Evolutionary conservation across 1,140 invertebrate species (phyloP).

Genomic region (Sesamia nonagrioides): DNA sequence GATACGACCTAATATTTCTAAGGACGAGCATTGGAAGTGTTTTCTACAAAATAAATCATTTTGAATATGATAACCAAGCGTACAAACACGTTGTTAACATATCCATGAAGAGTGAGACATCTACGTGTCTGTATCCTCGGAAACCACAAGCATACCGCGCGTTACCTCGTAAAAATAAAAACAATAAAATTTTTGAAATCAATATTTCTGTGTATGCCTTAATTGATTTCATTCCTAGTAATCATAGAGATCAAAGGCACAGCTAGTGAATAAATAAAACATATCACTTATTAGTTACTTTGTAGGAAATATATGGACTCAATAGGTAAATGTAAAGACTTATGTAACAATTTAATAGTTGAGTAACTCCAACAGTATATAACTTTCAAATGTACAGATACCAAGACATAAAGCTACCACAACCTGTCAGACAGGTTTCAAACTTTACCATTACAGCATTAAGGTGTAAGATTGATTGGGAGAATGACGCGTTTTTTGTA

Average conservation of each 20-base stretch:
- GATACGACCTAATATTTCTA: too few species aligned
- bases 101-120: too few species aligned
- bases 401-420: background rate
- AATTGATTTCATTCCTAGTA: slow-evolving; percentile 14
- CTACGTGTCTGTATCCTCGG: too few species aligned
- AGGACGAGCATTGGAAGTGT: too few species aligned
- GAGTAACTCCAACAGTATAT: slow-evolving; percentile 10
- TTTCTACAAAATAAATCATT: too few species aligned
- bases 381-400: too few species aligned
- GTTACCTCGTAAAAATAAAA: too few species aligned
- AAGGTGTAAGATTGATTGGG: too few species aligned
- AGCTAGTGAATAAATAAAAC: slow-evolving; percentile 42
- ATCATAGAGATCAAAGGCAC: slow-evolving; percentile 44
- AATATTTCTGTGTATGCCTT: slow-evolving; percentile 25
- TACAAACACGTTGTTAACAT: too few species aligned
- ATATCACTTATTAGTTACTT: slow-evolving; percentile 29
- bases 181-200: background rate
- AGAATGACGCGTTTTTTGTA: too few species aligned
- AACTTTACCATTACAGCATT: background rate
- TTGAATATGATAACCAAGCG: too few species aligned
- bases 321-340: slow-evolving; percentile 18
- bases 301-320: slow-evolving; percentile 27
- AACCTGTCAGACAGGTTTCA: background rate
- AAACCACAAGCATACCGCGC: too few species aligned
- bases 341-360: slow-evolving; percentile 9